These are phyloP conservation scores for Blennius ocellaris DNA, from an alignment of 2,113 vertebrate species.

Conservation along the genomic window DNA sequence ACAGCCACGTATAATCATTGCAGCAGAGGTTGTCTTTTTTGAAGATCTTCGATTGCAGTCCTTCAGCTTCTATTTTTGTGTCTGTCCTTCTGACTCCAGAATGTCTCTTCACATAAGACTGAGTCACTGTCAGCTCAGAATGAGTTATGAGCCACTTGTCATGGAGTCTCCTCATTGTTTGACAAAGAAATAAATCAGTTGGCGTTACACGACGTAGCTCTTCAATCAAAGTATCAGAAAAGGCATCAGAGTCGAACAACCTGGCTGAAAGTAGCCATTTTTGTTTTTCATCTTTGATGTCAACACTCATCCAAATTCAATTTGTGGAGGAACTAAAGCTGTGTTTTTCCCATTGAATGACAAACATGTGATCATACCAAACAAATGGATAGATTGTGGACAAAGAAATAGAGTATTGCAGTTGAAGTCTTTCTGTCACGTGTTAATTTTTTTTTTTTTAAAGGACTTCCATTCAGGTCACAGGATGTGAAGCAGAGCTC, in stretches of 20 bases:
- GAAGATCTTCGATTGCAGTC: constrained; percentile 5
- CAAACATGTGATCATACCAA: no score
- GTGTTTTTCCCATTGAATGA: no score
- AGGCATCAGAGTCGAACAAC: not conserved
- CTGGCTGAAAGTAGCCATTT: not conserved
- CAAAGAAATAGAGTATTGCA: no score
- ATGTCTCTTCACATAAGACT: constrained; percentile 20
- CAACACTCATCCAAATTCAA: no score
- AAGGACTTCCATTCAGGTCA: no score
- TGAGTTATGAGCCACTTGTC: constrained; percentile 27
- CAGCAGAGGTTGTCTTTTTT: constrained; percentile 21
- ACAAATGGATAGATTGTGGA: no score
- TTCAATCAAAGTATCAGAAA: constrained; percentile 48
- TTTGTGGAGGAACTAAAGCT: no score
- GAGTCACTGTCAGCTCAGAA: constrained; percentile 41
- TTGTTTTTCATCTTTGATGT: no score
- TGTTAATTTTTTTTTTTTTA: no score
- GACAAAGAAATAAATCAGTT: constrained; percentile 44
- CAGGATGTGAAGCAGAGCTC: no score
- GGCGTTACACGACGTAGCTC: not conserved
- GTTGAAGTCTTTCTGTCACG: no score
- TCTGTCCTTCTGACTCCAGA: constrained; percentile 46
- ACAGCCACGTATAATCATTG: not conserved
- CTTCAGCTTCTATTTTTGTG: constrained; percentile 23
- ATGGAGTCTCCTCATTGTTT: constrained; percentile 29